Evolutionary conservation across 2,888 invertebrate genomes (phyloP).

Genomic region (Trichopoda pennipes): DNA sequence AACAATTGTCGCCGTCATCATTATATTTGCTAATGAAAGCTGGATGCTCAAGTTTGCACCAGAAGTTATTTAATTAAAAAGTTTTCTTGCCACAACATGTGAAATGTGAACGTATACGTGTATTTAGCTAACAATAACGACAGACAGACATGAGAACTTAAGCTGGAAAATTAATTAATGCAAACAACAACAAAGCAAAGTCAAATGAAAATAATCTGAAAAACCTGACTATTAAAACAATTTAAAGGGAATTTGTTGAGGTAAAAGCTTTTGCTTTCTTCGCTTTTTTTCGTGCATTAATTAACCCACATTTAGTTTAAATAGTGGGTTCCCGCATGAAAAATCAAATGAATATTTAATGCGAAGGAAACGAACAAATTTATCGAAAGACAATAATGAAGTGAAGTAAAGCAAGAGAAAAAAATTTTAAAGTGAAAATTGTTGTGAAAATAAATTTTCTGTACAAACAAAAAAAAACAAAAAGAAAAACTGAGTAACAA

Average conservation of each 20-base stretch:
- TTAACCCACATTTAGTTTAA: conserved; percentile 55
- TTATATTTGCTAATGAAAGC: too few species aligned
- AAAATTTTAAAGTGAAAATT: conserved; percentile 21
- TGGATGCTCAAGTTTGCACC: too few species aligned
- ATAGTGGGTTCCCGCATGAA: conserved; percentile 29
- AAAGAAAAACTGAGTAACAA: conserved; percentile 27
- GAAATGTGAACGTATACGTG: background rate
- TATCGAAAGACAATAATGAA: conserved; percentile 10
- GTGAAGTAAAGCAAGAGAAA: background rate
- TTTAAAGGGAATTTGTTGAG: conserved; percentile 56
- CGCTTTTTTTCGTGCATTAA: conserved; percentile 35
- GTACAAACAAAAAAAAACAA: conserved; percentile 4
- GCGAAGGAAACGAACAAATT: conserved; percentile 34
- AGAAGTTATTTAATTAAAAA: too few species aligned
- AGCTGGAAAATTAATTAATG: conserved; percentile 33
- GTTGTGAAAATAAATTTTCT: conserved; percentile 44
- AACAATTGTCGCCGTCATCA: too few species aligned
- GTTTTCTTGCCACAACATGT: too few species aligned
- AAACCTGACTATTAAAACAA: conserved; percentile 40
- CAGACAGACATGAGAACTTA: conserved; percentile 39
- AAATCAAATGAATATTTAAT: background rate
- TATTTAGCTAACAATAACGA: background rate
- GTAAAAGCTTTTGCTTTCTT: conserved; percentile 38
- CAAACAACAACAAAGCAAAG: background rate
- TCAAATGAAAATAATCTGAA: background rate